Evolutionary conservation across 2,113 vertebrate genomes (phyloP).

Genomic region (Gavia stellata): DNA sequence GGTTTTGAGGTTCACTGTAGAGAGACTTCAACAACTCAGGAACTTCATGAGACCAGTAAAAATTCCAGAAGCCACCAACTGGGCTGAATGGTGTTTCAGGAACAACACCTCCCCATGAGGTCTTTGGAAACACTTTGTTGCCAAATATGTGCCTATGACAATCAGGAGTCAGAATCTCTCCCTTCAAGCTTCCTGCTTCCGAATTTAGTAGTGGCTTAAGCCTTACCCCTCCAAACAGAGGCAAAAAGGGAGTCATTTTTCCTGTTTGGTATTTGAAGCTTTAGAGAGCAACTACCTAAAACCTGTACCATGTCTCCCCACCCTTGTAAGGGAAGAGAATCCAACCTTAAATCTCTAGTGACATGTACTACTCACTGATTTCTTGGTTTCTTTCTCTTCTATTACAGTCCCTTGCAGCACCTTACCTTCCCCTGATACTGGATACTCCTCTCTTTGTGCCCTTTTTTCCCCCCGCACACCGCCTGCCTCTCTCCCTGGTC

Average conservation of each 20-base stretch:
- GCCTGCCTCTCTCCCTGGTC: background rate
- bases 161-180: background rate
- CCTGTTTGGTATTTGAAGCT: background rate
- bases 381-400: background rate
- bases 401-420: background rate
- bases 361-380: background rate
- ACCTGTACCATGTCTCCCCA: background rate
- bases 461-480: accelerated
- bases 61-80: background rate
- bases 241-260: background rate
- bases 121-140: background rate
- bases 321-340: background rate
- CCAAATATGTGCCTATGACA: background rate
- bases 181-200: background rate
- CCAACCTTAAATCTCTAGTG: background rate
- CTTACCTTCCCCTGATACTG: background rate
- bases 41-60: background rate
- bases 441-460: accelerated
- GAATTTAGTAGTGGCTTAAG: background rate
- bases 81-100: background rate
- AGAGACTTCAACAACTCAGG: background rate
- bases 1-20: background rate
- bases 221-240: background rate
- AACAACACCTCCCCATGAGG: background rate
- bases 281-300: background rate